Evolutionary conservation across 1,140 invertebrate genomes (phyloP).

Genomic region (Ditylenchus dipsaci): DNA sequence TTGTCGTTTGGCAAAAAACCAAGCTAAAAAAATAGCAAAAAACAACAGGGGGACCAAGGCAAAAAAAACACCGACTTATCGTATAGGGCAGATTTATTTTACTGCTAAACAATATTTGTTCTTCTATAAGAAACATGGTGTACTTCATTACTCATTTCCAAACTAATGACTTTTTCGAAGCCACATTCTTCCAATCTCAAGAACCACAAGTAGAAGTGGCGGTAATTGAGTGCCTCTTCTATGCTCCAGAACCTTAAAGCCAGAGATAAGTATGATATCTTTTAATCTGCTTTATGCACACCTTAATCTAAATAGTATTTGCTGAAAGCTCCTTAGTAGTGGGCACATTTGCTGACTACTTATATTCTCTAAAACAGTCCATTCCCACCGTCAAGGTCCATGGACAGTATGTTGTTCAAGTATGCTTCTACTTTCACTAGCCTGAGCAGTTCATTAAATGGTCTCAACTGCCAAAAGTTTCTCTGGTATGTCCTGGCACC

Average conservation of each 20-base stretch:
- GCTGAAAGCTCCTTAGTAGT: background rate
- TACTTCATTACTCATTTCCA: background rate
- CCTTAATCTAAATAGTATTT: background rate
- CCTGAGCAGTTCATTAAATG: background rate
- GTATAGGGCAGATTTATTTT: too few species aligned
- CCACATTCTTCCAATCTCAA: constrained; percentile 4
- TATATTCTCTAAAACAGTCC: background rate
- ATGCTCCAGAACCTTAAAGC: background rate
- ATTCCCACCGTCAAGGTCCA: constrained; percentile 9
- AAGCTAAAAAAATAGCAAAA: too few species aligned
- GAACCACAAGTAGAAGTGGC: constrained; percentile 9
- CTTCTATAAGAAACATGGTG: background rate
- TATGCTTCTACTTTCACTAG: background rate
- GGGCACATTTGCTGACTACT: background rate
- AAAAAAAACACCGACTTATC: too few species aligned
- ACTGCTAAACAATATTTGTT: background rate
- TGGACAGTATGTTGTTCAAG: background rate
- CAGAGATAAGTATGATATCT: background rate
- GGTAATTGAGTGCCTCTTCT: constrained; percentile 1
- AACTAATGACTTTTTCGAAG: background rate
- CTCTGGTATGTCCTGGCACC: background rate
- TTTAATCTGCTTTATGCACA: background rate
- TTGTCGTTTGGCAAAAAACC: too few species aligned
- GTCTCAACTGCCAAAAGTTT: background rate
- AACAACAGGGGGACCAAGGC: too few species aligned